phyloP scores from a whole-genome alignment of 2,888 invertebrate genomes.

The Lampropteryx suffumata region DNA sequence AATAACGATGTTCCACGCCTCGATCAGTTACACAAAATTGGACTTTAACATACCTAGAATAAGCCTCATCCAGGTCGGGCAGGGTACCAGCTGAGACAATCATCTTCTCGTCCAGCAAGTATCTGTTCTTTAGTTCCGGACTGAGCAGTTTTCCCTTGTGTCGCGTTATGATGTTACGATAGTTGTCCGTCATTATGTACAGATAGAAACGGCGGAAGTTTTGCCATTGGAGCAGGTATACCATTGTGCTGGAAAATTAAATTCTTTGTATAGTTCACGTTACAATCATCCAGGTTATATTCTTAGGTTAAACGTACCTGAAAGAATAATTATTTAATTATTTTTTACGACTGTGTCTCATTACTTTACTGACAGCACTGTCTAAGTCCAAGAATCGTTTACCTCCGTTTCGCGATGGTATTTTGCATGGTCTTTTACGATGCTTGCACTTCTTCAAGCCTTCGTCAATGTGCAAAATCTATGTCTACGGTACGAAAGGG shows the following conservation, averaged over 20 bases:
- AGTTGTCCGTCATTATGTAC: constrained; percentile 96
- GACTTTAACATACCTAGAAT: constrained; percentile 84
- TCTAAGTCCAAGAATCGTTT: too few species aligned
- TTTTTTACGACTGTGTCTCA: too few species aligned
- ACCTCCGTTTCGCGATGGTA: too few species aligned
- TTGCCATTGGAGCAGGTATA: constrained; percentile 92
- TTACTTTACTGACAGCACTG: too few species aligned
- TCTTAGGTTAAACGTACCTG: too few species aligned
- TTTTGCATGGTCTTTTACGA: too few species aligned
- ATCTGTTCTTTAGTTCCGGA: constrained; percentile 87
- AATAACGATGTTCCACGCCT: too few species aligned
- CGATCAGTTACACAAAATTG: background rate
- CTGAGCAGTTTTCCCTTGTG: constrained; percentile 90
- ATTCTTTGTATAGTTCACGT: background rate
- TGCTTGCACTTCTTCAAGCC: too few species aligned
- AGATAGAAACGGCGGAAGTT: constrained; percentile 95
- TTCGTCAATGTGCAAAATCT: too few species aligned
- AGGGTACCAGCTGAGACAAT: constrained; percentile 94
- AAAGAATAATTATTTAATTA: too few species aligned
- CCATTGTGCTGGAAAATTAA: constrained; percentile 86
- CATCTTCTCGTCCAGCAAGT: constrained; percentile 89
- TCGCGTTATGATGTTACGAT: constrained; percentile 92
- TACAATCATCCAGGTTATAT: too few species aligned
- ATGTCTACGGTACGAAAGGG: too few species aligned
- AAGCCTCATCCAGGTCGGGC: constrained; percentile 94